Conservation (phyloP, 2,113 vertebrate genomes). For the Lethenteron reissneri region DNA sequence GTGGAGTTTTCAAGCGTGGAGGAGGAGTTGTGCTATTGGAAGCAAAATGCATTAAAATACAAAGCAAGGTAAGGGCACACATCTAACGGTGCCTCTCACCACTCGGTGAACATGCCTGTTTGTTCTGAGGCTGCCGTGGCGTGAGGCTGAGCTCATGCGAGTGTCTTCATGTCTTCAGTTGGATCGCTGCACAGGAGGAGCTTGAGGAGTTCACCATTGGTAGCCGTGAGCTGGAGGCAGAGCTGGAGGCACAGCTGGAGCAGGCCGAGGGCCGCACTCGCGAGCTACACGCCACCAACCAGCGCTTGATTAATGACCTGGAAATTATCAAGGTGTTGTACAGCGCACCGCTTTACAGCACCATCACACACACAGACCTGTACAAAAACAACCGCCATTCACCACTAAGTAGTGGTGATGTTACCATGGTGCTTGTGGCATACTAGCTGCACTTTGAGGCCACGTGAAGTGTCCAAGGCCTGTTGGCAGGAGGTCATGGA, state of each 20-base stretch:
- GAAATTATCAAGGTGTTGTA: slow-evolving; percentile 47
- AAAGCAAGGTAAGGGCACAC: slow-evolving; percentile 37
- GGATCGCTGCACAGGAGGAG: slow-evolving; percentile 50
- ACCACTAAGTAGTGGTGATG: too few species aligned
- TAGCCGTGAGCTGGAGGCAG: slow-evolving; percentile 81
- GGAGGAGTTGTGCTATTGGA: slow-evolving; percentile 65
- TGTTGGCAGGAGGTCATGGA: too few species aligned
- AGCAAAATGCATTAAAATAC: slow-evolving; percentile 43
- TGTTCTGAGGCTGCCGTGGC: not conserved
- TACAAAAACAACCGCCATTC: too few species aligned
- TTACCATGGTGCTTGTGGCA: too few species aligned
- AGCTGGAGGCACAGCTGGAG: slow-evolving; percentile 66
- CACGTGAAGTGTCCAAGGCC: too few species aligned
- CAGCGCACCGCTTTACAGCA: too few species aligned
- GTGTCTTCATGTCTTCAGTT: slow-evolving; percentile 23
- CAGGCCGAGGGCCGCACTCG: slow-evolving; percentile 61
- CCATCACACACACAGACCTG: too few species aligned
- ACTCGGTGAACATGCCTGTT: not conserved
- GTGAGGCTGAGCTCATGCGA: not conserved
- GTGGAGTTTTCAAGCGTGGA: slow-evolving; percentile 16
- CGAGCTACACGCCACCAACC: slow-evolving; percentile 59
- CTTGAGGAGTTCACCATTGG: slow-evolving; percentile 85
- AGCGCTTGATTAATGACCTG: slow-evolving; percentile 46
- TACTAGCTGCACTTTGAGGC: too few species aligned
- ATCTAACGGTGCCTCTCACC: not conserved